Evolutionary conservation across 2,113 vertebrate species (phyloP).

Genomic region (Chascanopsetta lugubris): DNA sequence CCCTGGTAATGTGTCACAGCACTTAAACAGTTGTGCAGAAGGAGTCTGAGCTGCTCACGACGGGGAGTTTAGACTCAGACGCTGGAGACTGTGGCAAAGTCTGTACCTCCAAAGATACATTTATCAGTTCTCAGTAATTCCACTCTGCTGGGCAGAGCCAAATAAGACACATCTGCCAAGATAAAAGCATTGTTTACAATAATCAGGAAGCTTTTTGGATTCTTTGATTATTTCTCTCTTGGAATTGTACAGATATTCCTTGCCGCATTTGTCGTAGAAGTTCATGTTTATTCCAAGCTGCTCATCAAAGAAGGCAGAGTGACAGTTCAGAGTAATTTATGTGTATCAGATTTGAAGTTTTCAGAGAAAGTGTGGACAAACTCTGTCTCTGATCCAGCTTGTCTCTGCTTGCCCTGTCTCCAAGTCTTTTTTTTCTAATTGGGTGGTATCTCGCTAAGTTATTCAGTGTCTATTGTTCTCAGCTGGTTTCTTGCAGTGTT

Average conservation of each 20-base stretch:
- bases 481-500: constrained; percentile 4
- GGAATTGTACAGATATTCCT: neutral
- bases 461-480: neutral
- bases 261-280: neutral
- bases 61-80: constrained; percentile 15
- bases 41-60: neutral
- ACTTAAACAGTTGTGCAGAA: constrained; percentile 11
- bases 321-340: constrained; percentile 19
- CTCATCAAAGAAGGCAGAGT: neutral
- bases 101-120: neutral
- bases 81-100: too few species aligned
- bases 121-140: neutral
- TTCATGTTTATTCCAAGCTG: neutral
- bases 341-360: neutral
- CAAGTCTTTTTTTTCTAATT: neutral
- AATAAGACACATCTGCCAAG: neutral
- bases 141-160: neutral
- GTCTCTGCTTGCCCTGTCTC: neutral
- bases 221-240: neutral
- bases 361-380: neutral
- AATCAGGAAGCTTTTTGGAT: neutral
- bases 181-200: constrained; percentile 4
- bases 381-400: neutral
- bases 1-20: neutral
- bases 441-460: constrained; percentile 5